phyloP scores from a whole-genome alignment of 1,140 invertebrate species.

The Adoxophyes honmai region DNA sequence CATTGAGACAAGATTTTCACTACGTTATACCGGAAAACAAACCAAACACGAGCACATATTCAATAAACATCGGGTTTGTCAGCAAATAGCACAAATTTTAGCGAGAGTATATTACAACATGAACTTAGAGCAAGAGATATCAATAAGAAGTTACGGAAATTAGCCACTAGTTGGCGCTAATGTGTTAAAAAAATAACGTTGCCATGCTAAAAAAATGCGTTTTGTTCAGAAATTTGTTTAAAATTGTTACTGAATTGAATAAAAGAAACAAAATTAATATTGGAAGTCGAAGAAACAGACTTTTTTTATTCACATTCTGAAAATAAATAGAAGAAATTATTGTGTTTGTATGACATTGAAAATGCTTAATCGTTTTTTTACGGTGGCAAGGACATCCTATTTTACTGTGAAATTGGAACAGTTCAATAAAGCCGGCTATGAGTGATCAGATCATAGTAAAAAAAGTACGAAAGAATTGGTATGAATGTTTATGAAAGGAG shows the following conservation, averaged over 20 bases:
- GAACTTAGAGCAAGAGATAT: conserved; percentile 71
- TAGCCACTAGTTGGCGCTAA: conserved; percentile 61
- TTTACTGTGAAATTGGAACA: neutral
- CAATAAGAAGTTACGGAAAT: conserved; percentile 67
- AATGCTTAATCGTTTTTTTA: neutral
- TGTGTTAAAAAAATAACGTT: conserved; percentile 36
- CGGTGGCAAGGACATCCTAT: neutral
- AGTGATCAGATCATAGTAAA: neutral
- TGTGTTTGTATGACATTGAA: no score
- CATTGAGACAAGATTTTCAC: conserved; percentile 56
- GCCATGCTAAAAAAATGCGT: conserved; percentile 21
- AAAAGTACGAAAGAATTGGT: neutral
- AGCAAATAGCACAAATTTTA: conserved; percentile 59
- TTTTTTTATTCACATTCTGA: no score
- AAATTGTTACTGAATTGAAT: no score
- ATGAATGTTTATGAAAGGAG: no score
- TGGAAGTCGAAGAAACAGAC: no score
- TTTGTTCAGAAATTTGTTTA: neutral
- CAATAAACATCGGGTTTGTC: conserved; percentile 52
- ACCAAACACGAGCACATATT: conserved; percentile 61
- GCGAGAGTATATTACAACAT: conserved; percentile 61
- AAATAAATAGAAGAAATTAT: no score
- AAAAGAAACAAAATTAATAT: no score
- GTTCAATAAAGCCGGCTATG: neutral
- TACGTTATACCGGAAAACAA: conserved; percentile 36